Base-by-base conservation (phyloP, 2,888 invertebrate genomes). In the Thera britannica region DNA sequence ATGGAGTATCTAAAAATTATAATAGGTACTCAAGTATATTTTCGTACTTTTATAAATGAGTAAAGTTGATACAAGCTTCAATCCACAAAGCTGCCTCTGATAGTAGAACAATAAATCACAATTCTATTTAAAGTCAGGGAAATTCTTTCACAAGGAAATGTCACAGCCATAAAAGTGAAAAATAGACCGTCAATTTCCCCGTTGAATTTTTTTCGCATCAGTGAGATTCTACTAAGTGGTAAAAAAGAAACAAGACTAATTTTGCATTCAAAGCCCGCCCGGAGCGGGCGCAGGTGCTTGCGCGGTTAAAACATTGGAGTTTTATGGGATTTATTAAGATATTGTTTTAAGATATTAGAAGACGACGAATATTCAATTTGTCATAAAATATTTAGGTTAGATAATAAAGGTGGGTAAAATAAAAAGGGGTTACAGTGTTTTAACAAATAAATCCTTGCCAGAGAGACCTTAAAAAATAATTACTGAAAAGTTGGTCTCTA, bases 261-360 rank as follows among this genome's bases (percentile, higher is more conserved):
- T 92, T 90, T 86, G 87, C 89, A 93, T 93, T 93, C 92, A 92
- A 90, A 92, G 89, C 90, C 88, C 86, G 89, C 81, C 72, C 71
- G 76, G 75, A 81, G 84, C 86, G 89, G 88, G 86, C 86, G 86
- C 93, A 93, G 93, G 93, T 93, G 93, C 84, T 78, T 72, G 76
- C 77, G 84, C 83, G 90, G 91, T 90, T 92, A 90, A 91, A 92
- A 92, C 90, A 92, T 90, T 92, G 87, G 85, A 90, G 85, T 91
- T 92, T 92, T 92, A 91, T 92, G 79, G 87, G 91, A 92, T 92
- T 93, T 93, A 92, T 90, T 90, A 92, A 91, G 90, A 90, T 91
- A 92, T 90, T 83, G 82, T 84, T 75, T 76, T 81, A 80, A 86
- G 86, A 86, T 91, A 92, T 92, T 88, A 91, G 86, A 86, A 85